Conservation (phyloP, 2,797 vertebrate genomes). For the Mormyrops attenuatus region DNA sequence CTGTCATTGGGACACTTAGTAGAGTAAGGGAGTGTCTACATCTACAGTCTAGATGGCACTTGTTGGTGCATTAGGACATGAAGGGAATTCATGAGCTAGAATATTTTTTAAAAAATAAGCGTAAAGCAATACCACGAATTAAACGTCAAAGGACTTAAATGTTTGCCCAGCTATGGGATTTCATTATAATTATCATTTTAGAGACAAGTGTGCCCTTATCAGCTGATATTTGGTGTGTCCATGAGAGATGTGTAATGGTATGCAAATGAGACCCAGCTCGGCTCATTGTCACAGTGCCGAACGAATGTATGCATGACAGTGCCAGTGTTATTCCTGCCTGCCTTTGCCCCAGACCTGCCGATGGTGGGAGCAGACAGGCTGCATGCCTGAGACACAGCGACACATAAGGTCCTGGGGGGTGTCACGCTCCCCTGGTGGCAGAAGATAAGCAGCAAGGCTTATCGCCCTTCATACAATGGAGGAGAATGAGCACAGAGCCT, state of each 20-base stretch:
- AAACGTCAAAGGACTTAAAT: too few species aligned
- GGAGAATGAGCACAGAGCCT: conserved; percentile 2
- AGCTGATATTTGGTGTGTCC: neutral
- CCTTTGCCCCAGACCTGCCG: conserved; percentile 17
- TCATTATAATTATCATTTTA: conserved; percentile 10
- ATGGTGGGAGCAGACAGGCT: conserved; percentile 38
- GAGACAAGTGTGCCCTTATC: neutral
- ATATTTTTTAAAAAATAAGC: neutral
- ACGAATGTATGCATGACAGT: conserved; percentile 13
- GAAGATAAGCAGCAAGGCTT: conserved; percentile 49
- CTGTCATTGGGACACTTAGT: neutral
- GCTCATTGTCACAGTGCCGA: neutral
- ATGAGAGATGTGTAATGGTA: neutral
- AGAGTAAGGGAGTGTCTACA: neutral
- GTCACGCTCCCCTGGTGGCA: conserved; percentile 33
- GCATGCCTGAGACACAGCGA: conserved; percentile 36
- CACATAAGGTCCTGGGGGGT: neutral
- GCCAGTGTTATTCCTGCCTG: conserved; percentile 19
- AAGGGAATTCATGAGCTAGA: neutral
- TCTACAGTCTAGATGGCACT: neutral
- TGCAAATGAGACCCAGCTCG: neutral
- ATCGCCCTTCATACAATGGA: conserved; percentile 28
- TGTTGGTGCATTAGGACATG: neutral
- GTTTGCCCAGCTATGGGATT: neutral
- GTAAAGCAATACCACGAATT: neutral